Conservation (phyloP, 1,140 invertebrate species). For the Coelopa frigida region DNA sequence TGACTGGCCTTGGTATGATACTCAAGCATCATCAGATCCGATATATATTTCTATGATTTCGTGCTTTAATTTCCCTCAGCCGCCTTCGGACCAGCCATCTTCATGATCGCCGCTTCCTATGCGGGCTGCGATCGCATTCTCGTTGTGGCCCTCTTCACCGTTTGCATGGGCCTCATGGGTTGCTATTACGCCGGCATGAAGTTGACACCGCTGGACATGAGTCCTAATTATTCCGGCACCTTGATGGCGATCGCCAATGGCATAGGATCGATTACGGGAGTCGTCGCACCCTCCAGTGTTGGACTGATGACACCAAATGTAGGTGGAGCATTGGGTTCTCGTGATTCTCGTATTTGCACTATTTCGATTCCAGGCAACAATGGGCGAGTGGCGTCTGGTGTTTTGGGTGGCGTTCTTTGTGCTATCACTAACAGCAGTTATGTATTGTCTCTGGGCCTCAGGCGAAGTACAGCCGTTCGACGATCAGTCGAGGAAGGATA, state of each 20-base stretch:
- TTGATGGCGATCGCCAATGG: slow-evolving; percentile 80
- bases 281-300: slow-evolving; percentile 69
- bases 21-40: not conserved
- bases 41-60: not conserved
- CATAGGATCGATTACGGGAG: slow-evolving; percentile 72
- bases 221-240: slow-evolving; percentile 73
- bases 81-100: slow-evolving; percentile 65
- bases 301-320: slow-evolving; percentile 68
- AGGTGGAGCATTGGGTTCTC: slow-evolving; percentile 32
- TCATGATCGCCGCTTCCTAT: slow-evolving; percentile 73
- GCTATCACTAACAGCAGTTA: slow-evolving; percentile 62
- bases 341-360: slow-evolving; percentile 44
- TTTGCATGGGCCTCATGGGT: slow-evolving; percentile 68
- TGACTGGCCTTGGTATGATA: slow-evolving; percentile 59
- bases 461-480: slow-evolving; percentile 65
- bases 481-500: not conserved
- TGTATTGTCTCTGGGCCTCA: slow-evolving; percentile 65
- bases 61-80: slow-evolving; percentile 42
- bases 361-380: slow-evolving; percentile 51
- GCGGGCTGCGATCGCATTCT: slow-evolving; percentile 61
- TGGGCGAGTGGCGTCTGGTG: slow-evolving; percentile 69
- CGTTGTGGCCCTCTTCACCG: slow-evolving; percentile 59
- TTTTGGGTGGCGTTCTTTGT: slow-evolving; percentile 74
- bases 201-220: slow-evolving; percentile 74
- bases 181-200: slow-evolving; percentile 70